These are phyloP conservation scores for Perdita meconis DNA, from an alignment of 2,888 invertebrate genomes.

Conservation along the genomic window DNA sequence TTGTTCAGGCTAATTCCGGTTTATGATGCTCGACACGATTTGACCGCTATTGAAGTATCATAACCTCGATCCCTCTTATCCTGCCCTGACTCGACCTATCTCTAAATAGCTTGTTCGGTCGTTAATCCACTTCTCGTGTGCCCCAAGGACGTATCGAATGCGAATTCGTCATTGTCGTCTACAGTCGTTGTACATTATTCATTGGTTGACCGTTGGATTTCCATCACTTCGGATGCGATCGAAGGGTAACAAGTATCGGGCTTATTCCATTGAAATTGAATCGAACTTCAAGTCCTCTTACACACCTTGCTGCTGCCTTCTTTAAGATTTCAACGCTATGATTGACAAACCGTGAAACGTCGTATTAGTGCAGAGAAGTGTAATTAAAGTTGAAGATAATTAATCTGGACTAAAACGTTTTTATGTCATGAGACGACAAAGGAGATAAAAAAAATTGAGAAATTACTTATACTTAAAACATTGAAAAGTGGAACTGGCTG, in stretches of 20 bases:
- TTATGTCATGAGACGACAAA: too few relatives aligned
- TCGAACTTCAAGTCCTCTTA: background rate
- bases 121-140: slow-evolving; percentile 34
- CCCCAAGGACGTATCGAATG: slow-evolving; percentile 2
- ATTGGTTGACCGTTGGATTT: background rate
- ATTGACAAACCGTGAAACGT: too few relatives aligned
- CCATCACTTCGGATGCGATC: background rate
- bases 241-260: background rate
- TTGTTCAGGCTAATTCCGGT: slow-evolving; percentile 76
- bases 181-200: slow-evolving; percentile 22
- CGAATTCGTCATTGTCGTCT: slow-evolving; percentile 27
- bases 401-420: too few relatives aligned
- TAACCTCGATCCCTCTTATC: slow-evolving; percentile 49
- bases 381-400: too few relatives aligned
- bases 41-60: slow-evolving; percentile 57
- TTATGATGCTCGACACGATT: slow-evolving; percentile 69
- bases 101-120: slow-evolving; percentile 34
- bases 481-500: background rate
- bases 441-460: too few relatives aligned
- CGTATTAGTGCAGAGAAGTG: too few relatives aligned
- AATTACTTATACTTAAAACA: too few relatives aligned
- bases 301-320: background rate
- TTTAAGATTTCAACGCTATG: too few relatives aligned
- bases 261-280: background rate
- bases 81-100: slow-evolving; percentile 18